Conservation (phyloP, 2,888 invertebrate species). For the Heteromurus nitidus region DNA sequence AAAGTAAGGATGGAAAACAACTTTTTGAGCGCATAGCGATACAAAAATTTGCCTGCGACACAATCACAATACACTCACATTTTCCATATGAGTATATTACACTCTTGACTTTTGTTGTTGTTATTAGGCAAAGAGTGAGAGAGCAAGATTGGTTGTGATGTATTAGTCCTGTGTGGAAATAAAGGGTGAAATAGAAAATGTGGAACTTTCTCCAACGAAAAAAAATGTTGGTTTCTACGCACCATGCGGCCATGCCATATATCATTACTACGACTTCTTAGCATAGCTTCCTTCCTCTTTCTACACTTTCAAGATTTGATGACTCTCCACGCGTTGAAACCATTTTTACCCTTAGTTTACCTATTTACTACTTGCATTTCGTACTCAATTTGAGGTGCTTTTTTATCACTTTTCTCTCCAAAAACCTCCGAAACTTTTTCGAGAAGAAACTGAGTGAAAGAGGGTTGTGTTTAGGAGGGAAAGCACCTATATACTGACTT, state of each 20-base stretch:
- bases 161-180: slow-evolving; percentile 24
- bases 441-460: not conserved
- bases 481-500: no score
- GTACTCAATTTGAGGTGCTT: not conserved
- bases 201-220: slow-evolving; percentile 15
- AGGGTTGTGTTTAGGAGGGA: not conserved
- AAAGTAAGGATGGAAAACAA: not conserved
- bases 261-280: slow-evolving; percentile 38
- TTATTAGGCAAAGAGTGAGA: slow-evolving; percentile 7
- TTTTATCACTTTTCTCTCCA: not conserved
- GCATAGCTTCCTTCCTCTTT: not conserved
- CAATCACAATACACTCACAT: not conserved
- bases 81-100: not conserved
- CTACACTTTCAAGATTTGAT: not conserved
- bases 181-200: slow-evolving; percentile 2
- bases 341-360: not conserved
- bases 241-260: slow-evolving; percentile 47
- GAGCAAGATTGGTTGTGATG: slow-evolving; percentile 30
- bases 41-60: not conserved
- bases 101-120: not conserved
- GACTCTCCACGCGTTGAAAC: not conserved
- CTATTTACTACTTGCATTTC: not conserved
- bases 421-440: not conserved
- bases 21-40: not conserved
- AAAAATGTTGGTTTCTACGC: slow-evolving; percentile 6